Percentiles rank a stretch among this genome's conserved stretches.
Conservation (phyloP, 2,888 invertebrate genomes). For the Amphipoea lucens region DNA sequence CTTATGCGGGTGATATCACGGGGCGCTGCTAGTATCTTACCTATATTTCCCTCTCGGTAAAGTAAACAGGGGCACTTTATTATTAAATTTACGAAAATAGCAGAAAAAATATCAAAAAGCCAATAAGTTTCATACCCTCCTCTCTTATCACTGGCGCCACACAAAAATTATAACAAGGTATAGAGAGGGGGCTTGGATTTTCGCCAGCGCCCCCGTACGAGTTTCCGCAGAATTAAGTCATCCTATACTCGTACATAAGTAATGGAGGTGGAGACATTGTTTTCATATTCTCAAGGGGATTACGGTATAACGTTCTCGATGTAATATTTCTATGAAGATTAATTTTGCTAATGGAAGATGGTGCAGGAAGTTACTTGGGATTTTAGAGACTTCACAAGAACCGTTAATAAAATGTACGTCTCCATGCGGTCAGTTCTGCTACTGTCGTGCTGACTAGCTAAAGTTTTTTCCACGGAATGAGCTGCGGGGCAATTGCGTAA, state of each 20-base stretch:
- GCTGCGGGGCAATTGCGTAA: too few species aligned
- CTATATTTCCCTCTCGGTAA: background rate
- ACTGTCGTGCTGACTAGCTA: background rate
- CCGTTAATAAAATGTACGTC: background rate
- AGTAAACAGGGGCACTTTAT: background rate
- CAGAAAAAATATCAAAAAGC: background rate
- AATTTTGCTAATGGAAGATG: constrained; percentile 23
- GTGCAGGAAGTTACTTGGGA: background rate
- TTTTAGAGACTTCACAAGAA: background rate
- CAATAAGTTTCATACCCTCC: background rate
- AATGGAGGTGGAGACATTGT: constrained; percentile 59
- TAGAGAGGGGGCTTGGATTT: constrained; percentile 67
- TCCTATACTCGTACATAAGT: constrained; percentile 64
- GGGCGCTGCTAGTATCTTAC: too few species aligned
- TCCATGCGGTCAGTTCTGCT: too few species aligned
- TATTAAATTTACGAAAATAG: background rate
- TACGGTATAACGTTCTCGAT: constrained; percentile 18
- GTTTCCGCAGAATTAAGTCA: constrained; percentile 70
- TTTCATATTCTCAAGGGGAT: constrained; percentile 43
- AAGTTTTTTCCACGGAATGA: background rate
- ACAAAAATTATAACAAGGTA: constrained; percentile 55
- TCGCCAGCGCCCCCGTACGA: constrained; percentile 64
- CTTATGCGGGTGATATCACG: too few species aligned
- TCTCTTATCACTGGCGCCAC: constrained; percentile 16
- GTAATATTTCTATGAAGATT: constrained; percentile 25